A percentile compares a stretch with the other conserved stretches of the same genome.
Conservation (phyloP, 2,797 vertebrate species). For the Brotula barbata region DNA sequence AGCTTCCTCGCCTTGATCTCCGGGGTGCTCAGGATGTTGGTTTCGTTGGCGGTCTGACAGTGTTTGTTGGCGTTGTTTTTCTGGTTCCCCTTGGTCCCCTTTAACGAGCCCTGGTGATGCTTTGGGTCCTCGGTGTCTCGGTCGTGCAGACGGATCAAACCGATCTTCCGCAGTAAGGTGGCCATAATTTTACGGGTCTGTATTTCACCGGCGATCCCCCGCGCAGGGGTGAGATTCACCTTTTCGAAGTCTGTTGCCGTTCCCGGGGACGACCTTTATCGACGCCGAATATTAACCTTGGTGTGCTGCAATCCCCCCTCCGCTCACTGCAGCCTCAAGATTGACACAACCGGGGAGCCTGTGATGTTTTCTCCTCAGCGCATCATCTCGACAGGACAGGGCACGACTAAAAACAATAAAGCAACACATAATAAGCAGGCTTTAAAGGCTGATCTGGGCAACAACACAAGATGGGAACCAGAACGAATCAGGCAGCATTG, state of each 20-base stretch:
- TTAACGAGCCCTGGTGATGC: constrained; percentile 92
- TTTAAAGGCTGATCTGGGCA: no score
- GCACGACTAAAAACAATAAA: constrained; percentile 48
- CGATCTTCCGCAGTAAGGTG: constrained; percentile 96
- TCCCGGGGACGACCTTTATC: constrained; percentile 58
- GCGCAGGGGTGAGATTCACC: constrained; percentile 68
- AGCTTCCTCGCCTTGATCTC: constrained; percentile 87
- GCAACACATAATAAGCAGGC: constrained; percentile 8
- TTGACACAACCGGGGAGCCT: constrained; percentile 65
- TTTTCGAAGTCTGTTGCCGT: constrained; percentile 39
- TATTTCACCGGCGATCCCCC: constrained; percentile 62
- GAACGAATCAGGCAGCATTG: no score
- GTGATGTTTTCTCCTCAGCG: constrained; percentile 68
- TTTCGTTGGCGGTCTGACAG: constrained; percentile 82
- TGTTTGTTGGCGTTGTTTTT: constrained; percentile 90
- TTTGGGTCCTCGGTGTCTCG: constrained; percentile 98
- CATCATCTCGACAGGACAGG: constrained; percentile 65
- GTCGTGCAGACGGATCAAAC: constrained; percentile 97
- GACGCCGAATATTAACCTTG: constrained; percentile 58
- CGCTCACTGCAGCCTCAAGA: constrained; percentile 74
- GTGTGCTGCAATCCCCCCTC: constrained; percentile 67
- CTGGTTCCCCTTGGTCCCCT: constrained; percentile 87
- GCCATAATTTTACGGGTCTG: constrained; percentile 83
- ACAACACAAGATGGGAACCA: no score
- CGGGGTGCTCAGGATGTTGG: constrained; percentile 83